These are phyloP conservation scores for Pachliopta kotzebuea DNA, from an alignment of 2,888 invertebrate genomes.

Conservation along the genomic window DNA sequence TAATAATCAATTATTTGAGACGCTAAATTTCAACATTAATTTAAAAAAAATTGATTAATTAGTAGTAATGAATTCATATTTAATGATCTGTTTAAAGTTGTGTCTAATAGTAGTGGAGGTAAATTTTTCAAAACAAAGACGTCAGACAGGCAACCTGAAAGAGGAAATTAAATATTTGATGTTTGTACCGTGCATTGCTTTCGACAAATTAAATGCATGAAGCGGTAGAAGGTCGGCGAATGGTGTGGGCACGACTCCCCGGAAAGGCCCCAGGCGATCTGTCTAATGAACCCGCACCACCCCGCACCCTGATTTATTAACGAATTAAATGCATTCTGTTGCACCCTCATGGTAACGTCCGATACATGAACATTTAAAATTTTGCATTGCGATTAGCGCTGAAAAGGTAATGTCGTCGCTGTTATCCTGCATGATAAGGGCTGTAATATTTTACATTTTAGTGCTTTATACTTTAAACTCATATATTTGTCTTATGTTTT, in stretches of 20 bases:
- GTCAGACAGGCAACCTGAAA: not conserved
- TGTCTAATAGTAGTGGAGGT: not conserved
- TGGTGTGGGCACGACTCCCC: slow-evolving; percentile 65
- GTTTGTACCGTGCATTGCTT: slow-evolving; percentile 58
- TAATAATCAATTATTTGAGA: slow-evolving; percentile 34
- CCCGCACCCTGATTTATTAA: slow-evolving; percentile 78
- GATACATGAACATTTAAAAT: slow-evolving; percentile 38
- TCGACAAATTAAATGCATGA: slow-evolving; percentile 66
- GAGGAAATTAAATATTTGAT: slow-evolving; percentile 37
- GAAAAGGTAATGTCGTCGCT: slow-evolving; percentile 3
- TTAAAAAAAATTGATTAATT: not conserved
- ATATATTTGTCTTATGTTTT: too few relatives aligned
- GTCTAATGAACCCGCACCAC: slow-evolving; percentile 76
- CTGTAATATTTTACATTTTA: too few relatives aligned
- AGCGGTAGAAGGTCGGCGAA: slow-evolving; percentile 57
- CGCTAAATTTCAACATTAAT: slow-evolving; percentile 3
- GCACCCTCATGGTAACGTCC: slow-evolving; percentile 67
- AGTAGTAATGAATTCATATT: not conserved
- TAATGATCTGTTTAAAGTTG: not conserved
- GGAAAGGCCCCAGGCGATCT: slow-evolving; percentile 75
- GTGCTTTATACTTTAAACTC: too few relatives aligned
- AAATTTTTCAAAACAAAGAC: not conserved
- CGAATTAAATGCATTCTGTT: slow-evolving; percentile 79
- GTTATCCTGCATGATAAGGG: too few relatives aligned
- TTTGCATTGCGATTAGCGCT: slow-evolving; percentile 22